Conservation (phyloP, 2,888 invertebrate species). For the Rhabditophanes sp. region DNA sequence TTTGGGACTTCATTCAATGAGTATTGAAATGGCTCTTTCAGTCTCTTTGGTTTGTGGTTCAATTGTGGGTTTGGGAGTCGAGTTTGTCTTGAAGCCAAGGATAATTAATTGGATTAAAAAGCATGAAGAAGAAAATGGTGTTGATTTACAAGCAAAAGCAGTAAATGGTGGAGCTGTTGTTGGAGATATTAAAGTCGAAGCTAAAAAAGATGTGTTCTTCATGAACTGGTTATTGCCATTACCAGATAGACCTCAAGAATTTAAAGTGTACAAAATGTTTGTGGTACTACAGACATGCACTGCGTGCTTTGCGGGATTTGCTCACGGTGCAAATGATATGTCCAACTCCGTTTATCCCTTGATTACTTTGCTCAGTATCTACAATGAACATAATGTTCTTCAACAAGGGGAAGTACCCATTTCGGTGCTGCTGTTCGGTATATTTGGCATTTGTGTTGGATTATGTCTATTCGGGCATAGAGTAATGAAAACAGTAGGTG, state of each 20-base stretch:
- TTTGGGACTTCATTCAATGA: too few species aligned
- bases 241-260: conserved; percentile 12
- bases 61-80: conserved; percentile 45
- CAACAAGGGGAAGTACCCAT: conserved; percentile 61
- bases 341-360: conserved; percentile 93
- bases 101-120: conserved; percentile 21
- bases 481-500: conserved; percentile 88
- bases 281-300: conserved; percentile 87
- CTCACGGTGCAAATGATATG: too few species aligned
- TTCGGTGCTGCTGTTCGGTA: conserved; percentile 77
- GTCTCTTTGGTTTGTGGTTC: conserved; percentile 57
- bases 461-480: conserved; percentile 87
- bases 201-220: too few species aligned
- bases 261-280: conserved; percentile 25
- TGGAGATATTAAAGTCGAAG: too few species aligned
- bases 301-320: conserved; percentile 94
- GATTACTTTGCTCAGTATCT: conserved; percentile 79
- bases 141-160: too few species aligned
- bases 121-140: too few species aligned
- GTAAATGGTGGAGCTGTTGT: too few species aligned
- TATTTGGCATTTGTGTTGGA: conserved; percentile 80
- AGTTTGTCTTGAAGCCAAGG: conserved; percentile 27
- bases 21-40: conserved; percentile 62
- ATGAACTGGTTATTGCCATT: conserved; percentile 14
- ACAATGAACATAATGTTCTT: conserved; percentile 53